phyloP scores from a whole-genome alignment of 2,888 invertebrate genomes.

The Cantharis nigra region DNA sequence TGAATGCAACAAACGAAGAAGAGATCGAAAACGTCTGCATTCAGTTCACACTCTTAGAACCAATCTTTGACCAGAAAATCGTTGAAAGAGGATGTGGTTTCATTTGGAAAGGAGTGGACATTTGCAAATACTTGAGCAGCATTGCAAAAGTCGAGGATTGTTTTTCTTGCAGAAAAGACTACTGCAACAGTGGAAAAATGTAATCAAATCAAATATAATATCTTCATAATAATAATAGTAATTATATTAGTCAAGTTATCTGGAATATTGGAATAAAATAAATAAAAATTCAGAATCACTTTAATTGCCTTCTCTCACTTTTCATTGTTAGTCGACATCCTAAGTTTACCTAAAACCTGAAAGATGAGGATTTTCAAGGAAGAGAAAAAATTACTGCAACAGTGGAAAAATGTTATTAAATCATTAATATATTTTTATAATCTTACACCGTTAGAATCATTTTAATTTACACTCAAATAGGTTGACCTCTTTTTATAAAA shows the following conservation, averaged over 20 bases:
- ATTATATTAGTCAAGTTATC: too few relatives aligned
- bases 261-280: too few relatives aligned
- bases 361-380: too few relatives aligned
- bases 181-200: background rate
- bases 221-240: too few relatives aligned
- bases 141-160: background rate
- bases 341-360: too few relatives aligned
- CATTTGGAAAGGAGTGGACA: constrained; percentile 21
- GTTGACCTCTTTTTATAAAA: constrained; percentile 27
- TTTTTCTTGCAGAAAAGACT: background rate
- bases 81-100: constrained; percentile 21
- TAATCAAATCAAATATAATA: background rate
- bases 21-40: background rate
- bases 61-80: background rate
- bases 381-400: background rate
- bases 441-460: constrained; percentile 29
- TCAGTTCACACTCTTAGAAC: background rate
- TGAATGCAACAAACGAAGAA: background rate
- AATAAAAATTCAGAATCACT: too few relatives aligned
- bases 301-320: too few relatives aligned
- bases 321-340: too few relatives aligned
- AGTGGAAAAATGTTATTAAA: constrained; percentile 1
- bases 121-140: constrained; percentile 18
- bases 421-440: constrained; percentile 14
- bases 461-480: constrained; percentile 23